A percentile compares a stretch with the other conserved stretches of the same genome.
phyloP scores from a whole-genome alignment of 2,113 vertebrate genomes.

The Willisornis vidua region DNA sequence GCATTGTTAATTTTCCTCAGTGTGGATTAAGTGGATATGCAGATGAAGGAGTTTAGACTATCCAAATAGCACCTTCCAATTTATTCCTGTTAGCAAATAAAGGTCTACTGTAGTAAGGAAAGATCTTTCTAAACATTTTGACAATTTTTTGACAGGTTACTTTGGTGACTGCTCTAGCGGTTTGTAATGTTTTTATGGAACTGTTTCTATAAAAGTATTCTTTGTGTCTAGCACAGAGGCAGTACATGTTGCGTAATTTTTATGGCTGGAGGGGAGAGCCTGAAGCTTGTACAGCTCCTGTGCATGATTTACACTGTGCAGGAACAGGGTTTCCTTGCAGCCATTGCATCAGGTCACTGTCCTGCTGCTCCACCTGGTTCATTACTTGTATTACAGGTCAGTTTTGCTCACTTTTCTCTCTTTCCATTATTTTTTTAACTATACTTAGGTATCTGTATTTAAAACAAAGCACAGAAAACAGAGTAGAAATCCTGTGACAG shows the following conservation, averaged over 20 bases:
- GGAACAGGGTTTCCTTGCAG: background rate
- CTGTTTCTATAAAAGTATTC: background rate
- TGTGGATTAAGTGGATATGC: background rate
- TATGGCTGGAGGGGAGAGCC: constrained; percentile 18
- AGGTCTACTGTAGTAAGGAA: constrained; percentile 1
- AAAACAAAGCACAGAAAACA: background rate
- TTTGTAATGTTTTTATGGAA: constrained; percentile 25
- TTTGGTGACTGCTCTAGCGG: constrained; percentile 12
- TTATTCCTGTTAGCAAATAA: background rate
- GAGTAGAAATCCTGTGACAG: background rate
- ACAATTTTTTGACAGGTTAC: constrained; percentile 44
- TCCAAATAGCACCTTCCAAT: background rate
- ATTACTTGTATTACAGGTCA: background rate
- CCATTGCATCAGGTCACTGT: background rate
- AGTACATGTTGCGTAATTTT: background rate
- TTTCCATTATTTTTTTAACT: background rate
- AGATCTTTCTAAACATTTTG: constrained; percentile 44
- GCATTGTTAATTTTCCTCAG: background rate
- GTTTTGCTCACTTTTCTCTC: background rate
- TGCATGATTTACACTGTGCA: background rate
- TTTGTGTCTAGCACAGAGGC: constrained; percentile 2
- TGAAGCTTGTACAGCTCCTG: background rate
- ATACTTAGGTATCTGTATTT: background rate
- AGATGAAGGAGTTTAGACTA: background rate
- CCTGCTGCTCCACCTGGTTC: background rate